Conservation (phyloP, 2,113 vertebrate species). For the Perca schrenkii region DNA sequence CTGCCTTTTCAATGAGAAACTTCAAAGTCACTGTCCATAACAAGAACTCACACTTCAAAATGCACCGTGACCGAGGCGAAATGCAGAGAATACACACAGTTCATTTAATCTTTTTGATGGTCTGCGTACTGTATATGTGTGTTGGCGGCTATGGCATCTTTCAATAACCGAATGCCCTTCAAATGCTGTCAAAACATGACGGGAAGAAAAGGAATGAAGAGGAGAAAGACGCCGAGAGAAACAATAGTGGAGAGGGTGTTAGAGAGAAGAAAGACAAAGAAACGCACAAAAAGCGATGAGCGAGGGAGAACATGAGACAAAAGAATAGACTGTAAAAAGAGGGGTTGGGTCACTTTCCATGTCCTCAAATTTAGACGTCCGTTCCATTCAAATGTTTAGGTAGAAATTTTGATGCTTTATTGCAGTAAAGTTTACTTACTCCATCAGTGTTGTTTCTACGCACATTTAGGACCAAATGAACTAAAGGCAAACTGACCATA, state of each 20-base stretch:
- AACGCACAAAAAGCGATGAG: constrained; percentile 18
- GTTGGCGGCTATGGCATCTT: constrained; percentile 46
- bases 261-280: constrained; percentile 37
- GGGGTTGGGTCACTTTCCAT: neutral
- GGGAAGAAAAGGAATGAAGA: constrained; percentile 6
- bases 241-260: constrained; percentile 44
- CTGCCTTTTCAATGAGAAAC: constrained; percentile 51
- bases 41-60: constrained; percentile 49
- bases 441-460: neutral
- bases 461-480: neutral
- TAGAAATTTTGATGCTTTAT: neutral
- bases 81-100: constrained; percentile 39
- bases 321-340: neutral
- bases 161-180: constrained; percentile 43
- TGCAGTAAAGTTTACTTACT: neutral
- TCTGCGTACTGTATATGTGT: neutral
- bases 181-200: constrained; percentile 63
- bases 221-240: constrained; percentile 32
- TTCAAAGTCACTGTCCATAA: constrained; percentile 64
- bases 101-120: constrained; percentile 68
- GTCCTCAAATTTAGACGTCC: neutral
- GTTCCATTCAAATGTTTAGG: neutral
- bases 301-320: constrained; percentile 34
- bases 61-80: constrained; percentile 25
- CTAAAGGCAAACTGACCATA: constrained; percentile 27